Base-by-base conservation (phyloP, 2,113 vertebrate species). In the Petroica traversi region DNA sequence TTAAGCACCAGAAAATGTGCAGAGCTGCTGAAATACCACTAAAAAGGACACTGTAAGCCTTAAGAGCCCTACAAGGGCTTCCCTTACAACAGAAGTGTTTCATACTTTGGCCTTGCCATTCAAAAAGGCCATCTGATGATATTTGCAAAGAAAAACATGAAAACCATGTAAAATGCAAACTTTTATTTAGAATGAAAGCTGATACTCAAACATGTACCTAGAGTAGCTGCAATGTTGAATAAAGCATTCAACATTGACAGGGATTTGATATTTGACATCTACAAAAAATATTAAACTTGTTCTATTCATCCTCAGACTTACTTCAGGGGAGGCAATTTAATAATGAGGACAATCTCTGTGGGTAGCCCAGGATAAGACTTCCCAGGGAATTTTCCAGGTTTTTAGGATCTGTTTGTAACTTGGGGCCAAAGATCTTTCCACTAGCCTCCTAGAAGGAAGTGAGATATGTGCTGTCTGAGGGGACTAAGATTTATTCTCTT, bases 1-100 rank as follows among this genome's bases (percentile, higher is more conserved):
- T 71, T 76, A 94, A 94, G 59, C 74, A 82, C 52, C 34, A 92
- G 87, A 95, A 95, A 93, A 95, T 36, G 51, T 58, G 83, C 78
- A 77, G 90, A 88, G 54, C 51, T 80, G 54, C 63, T 90, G 45
- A 95, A 93, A 66, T 4, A 0, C 55, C 38, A 62, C 38, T 38
- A 12, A 71, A 83, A 95, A n/a, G 33, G 43, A 17, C n/a, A 85
- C 64, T 85, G 48, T n/a, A 68, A 67, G 40, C 28, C 59, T 43
- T 66, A 71, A 81, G 59, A 85, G 49, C 29, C 66, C 40, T 78
- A 33, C 31, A 84, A 77, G 41, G 22, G 24, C 67, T 92, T 75
- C 43, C 29, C 51, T 77, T 77, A 25, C 22, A 66, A 23, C 22
- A 33, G 11, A 81, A 88, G 10, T 2, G 4, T 66, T 61, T 68